Conservation (phyloP, 1,140 invertebrate species). For the Apis laboriosa region DNA sequence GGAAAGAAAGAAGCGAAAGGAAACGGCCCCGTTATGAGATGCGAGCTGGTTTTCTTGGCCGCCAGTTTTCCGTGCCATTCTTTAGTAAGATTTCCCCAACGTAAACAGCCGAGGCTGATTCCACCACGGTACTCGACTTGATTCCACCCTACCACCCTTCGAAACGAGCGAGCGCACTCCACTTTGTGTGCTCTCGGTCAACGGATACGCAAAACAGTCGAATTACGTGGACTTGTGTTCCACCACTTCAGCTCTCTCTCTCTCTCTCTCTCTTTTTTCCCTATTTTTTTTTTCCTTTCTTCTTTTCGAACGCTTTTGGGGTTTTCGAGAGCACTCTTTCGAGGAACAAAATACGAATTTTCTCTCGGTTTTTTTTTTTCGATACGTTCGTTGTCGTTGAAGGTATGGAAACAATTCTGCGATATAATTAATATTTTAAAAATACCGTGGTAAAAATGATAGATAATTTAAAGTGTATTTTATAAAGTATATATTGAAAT, state of each 20-base stretch:
- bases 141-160: slow-evolving; percentile 53
- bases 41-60: slow-evolving; percentile 62
- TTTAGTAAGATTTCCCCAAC: slow-evolving; percentile 70
- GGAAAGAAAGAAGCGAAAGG: slow-evolving; percentile 36
- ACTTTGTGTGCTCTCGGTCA: slow-evolving; percentile 48
- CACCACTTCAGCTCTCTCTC: slow-evolving; percentile 29
- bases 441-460: no score
- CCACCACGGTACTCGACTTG: slow-evolving; percentile 60
- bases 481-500: no score
- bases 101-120: slow-evolving; percentile 64
- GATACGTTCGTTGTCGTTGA: no score
- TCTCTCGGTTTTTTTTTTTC: no score
- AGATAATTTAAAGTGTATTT: no score
- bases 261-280: slow-evolving; percentile 37
- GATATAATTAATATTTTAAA: no score
- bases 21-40: slow-evolving; percentile 62
- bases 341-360: neutral
- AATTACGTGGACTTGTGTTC: slow-evolving; percentile 36
- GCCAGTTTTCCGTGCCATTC: slow-evolving; percentile 55
- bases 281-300: neutral
- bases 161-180: slow-evolving; percentile 53
- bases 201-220: slow-evolving; percentile 50
- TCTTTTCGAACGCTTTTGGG: slow-evolving; percentile 2
- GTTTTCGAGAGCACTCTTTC: neutral
- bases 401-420: no score